phyloP scores from a whole-genome alignment of 2,888 invertebrate species.

The Nezara viridula region DNA sequence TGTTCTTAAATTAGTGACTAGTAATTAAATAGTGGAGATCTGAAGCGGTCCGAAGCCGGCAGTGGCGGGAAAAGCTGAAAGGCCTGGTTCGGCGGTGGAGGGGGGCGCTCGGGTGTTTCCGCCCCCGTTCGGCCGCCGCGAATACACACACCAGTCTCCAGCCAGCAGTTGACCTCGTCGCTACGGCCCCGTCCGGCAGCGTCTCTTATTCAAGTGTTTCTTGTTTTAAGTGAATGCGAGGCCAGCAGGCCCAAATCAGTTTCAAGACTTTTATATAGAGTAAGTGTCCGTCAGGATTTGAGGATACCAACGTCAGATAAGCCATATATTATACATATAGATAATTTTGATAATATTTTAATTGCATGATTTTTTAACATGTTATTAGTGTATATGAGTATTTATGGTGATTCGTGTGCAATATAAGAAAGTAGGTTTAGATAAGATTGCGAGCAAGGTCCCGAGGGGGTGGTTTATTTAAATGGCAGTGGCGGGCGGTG shows the following conservation, averaged over 20 bases:
- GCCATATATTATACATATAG: constrained; percentile 18
- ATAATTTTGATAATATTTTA: neutral
- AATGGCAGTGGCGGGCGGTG: constrained; percentile 56
- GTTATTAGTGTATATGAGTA: neutral
- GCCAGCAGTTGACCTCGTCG: constrained; percentile 34
- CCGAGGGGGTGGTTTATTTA: constrained; percentile 51
- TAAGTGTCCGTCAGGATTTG: constrained; percentile 43
- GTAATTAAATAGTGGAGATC: neutral
- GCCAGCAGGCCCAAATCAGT: constrained; percentile 16
- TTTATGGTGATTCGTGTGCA: neutral
- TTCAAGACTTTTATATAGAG: constrained; percentile 54
- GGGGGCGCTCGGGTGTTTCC: constrained; percentile 49
- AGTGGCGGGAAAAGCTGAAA: constrained; percentile 33
- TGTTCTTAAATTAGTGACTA: neutral
- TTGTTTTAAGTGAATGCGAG: constrained; percentile 55
- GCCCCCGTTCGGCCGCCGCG: constrained; percentile 45
- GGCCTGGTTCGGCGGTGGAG: constrained; percentile 6
- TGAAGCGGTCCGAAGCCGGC: neutral
- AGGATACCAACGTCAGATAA: constrained; percentile 55
- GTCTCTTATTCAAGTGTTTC: constrained; percentile 45
- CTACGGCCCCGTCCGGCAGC: constrained; percentile 8
- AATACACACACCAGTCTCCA: constrained; percentile 51
- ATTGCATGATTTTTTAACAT: neutral
- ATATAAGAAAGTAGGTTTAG: neutral
- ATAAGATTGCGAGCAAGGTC: constrained; percentile 20